These are phyloP conservation scores for Eugnorisma glareosa DNA, from an alignment of 2,888 invertebrate species.

Conservation along the genomic window DNA sequence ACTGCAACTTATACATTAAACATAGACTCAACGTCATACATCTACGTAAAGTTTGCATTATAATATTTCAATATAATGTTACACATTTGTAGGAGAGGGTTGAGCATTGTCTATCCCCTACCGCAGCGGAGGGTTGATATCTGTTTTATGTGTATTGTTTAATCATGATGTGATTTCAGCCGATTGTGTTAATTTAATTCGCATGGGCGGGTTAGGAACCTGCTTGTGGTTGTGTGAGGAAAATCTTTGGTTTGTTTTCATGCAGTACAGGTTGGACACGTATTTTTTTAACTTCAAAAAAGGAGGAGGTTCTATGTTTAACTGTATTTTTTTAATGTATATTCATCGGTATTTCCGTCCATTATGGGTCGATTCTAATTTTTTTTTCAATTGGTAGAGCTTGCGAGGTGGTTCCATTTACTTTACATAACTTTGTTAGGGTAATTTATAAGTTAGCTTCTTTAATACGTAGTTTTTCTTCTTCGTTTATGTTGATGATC, in stretches of 20 bases:
- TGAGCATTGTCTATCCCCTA: slow-evolving; percentile 41
- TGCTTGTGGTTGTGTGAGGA: not conserved
- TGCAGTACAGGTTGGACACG: not conserved
- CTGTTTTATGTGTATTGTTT: slow-evolving; percentile 47
- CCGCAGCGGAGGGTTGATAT: slow-evolving; percentile 54
- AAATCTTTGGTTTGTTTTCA: not conserved
- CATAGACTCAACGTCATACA: not conserved
- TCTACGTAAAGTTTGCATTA: slow-evolving; percentile 30
- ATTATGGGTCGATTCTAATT: too few relatives aligned
- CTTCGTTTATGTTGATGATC: too few relatives aligned
- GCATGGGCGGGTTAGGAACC: not conserved
- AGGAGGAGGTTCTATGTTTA: too few relatives aligned
- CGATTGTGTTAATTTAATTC: slow-evolving; percentile 55
- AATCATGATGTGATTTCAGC: slow-evolving; percentile 50
- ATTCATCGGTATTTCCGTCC: too few relatives aligned
- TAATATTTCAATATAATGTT: slow-evolving; percentile 28
- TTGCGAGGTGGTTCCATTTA: too few relatives aligned
- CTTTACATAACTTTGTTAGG: too few relatives aligned
- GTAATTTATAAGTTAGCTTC: too few relatives aligned
- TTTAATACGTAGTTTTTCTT: too few relatives aligned
- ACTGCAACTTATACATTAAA: not conserved
- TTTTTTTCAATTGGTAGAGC: too few relatives aligned
- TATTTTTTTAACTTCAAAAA: not conserved
- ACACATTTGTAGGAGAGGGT: slow-evolving; percentile 39
- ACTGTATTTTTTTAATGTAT: too few relatives aligned